Evolutionary conservation across 2,888 invertebrate species (phyloP).

Genomic region (Xestoiulus laeticollis): DNA sequence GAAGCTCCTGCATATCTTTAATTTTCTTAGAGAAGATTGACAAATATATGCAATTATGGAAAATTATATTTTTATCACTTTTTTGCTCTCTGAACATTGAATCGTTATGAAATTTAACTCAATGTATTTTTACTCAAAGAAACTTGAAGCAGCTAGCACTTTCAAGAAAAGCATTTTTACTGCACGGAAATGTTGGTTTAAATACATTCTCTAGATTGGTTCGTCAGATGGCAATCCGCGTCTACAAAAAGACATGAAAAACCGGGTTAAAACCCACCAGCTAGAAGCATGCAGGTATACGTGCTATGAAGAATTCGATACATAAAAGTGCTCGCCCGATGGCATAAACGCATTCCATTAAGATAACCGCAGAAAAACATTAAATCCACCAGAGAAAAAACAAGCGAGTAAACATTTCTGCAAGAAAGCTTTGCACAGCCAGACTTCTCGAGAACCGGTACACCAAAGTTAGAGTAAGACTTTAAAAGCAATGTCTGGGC

Average conservation of each 20-base stretch:
- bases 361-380: not conserved
- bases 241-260: not conserved
- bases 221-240: not conserved
- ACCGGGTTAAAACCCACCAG: not conserved
- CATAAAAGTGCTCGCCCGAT: not conserved
- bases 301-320: not conserved
- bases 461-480: not conserved
- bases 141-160: too few relatives aligned
- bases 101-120: too few relatives aligned
- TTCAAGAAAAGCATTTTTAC: not conserved
- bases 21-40: too few relatives aligned
- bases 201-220: not conserved
- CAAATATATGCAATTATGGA: too few relatives aligned
- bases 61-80: too few relatives aligned
- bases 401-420: not conserved
- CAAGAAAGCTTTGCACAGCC: not conserved
- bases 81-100: too few relatives aligned
- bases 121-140: too few relatives aligned
- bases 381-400: not conserved
- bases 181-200: not conserved
- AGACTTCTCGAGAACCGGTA: not conserved
- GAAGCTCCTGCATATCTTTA: too few relatives aligned
- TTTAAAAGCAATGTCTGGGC: not conserved
- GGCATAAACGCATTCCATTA: not conserved
- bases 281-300: not conserved